Percentiles rank a stretch among this genome's conserved stretches.
Conservation (phyloP, 2,888 invertebrate genomes). For the Micoletzkya japonica region DNA sequence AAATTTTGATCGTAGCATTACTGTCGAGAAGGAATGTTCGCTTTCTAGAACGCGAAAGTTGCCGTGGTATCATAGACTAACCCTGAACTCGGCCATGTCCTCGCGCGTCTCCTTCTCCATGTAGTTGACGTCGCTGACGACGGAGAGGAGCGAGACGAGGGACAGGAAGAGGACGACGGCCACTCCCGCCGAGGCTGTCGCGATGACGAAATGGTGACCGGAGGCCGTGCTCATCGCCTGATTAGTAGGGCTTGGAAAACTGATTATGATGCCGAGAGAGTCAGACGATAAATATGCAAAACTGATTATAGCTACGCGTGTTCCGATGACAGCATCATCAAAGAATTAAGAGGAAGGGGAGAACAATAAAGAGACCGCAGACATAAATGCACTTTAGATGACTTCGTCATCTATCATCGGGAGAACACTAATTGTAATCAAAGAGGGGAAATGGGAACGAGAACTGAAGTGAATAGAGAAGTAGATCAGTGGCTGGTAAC, state of each 20-base stretch:
- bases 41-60: no score
- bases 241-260: no score
- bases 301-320: constrained; percentile 98
- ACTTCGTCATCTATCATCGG: no score
- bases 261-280: no score
- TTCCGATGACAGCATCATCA: constrained; percentile 91
- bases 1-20: no score
- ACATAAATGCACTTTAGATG: no score
- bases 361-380: no score
- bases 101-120: constrained; percentile 4
- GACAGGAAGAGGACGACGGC: constrained; percentile 18
- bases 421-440: constrained; percentile 85
- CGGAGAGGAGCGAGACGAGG: constrained; percentile 19
- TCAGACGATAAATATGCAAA: no score
- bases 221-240: constrained; percentile 16
- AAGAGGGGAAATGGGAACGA: neutral
- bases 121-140: constrained; percentile 21
- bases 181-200: constrained; percentile 20
- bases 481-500: no score
- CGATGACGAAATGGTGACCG: constrained; percentile 24
- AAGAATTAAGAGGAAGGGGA: constrained; percentile 96
- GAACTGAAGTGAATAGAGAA: constrained; percentile 31
- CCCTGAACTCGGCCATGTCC: constrained; percentile 16
- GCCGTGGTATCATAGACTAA: no score
- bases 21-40: no score